A percentile compares a stretch with the other conserved stretches of the same genome.
Conservation (phyloP, 2,113 vertebrate genomes). For the Silurus asotus region DNA sequence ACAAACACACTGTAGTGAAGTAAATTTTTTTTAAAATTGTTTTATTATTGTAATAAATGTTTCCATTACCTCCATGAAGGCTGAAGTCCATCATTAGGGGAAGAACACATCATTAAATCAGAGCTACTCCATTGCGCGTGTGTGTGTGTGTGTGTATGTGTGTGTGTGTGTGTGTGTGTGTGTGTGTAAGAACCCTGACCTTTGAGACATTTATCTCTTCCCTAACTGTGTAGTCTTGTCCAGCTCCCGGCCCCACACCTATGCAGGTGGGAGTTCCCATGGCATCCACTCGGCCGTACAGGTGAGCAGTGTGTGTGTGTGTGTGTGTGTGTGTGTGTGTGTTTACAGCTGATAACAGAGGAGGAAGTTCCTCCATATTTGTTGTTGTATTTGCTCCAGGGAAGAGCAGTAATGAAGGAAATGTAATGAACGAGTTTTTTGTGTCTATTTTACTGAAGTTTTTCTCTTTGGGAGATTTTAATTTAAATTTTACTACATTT, state of each 20-base stretch:
- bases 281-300: background rate
- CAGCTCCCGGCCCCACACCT: background rate
- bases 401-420: too few relatives aligned
- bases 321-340: background rate
- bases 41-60: background rate
- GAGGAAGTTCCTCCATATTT: background rate
- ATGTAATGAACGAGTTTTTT: too few relatives aligned
- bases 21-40: too few relatives aligned
- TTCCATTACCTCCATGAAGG: background rate
- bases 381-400: background rate
- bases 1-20: background rate
- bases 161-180: too few relatives aligned
- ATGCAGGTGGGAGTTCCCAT: conserved; percentile 11
- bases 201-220: background rate
- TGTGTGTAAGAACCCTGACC: background rate
- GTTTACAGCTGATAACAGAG: background rate
- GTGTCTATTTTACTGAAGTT: too few relatives aligned
- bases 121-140: background rate
- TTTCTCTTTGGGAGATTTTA: too few relatives aligned
- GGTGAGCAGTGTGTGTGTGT: conserved; percentile 15
- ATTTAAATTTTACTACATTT: too few relatives aligned
- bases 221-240: conserved; percentile 17
- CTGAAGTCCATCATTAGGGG: background rate
- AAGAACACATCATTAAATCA: background rate
- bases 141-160: background rate